These are phyloP conservation scores for Spongilla lacustris DNA, from an alignment of 37 sponge, comb jelly and placozoan species.

Conservation along the genomic window DNA sequence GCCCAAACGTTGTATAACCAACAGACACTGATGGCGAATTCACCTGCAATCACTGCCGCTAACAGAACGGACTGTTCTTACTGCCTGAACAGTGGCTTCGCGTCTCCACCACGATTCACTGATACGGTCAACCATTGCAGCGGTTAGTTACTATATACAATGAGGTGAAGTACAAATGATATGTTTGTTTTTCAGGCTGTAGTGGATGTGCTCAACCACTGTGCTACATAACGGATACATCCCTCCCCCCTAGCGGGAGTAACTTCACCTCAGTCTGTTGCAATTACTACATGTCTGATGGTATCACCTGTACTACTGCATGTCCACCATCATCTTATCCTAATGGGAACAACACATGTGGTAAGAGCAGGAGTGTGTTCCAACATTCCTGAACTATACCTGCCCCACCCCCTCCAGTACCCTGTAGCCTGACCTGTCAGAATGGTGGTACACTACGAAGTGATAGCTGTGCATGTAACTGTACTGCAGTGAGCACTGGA, in stretches of 20 bases:
- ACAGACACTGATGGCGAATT: neutral
- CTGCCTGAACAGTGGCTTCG: neutral
- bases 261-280: neutral
- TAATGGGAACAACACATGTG: neutral
- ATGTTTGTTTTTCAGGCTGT: neutral
- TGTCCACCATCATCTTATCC: neutral
- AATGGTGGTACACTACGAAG: neutral
- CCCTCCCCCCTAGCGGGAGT: neutral
- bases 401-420: neutral
- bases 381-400: neutral
- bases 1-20: neutral
- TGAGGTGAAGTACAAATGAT: neutral
- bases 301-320: neutral
- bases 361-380: neutral
- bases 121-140: neutral
- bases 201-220: neutral
- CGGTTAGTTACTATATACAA: neutral
- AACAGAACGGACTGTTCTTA: neutral
- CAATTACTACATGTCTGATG: neutral
- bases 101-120: neutral
- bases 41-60: neutral
- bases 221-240: neutral
- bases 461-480: neutral
- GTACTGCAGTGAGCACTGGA: neutral
- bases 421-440: neutral